phyloP scores from a whole-genome alignment of 2,797 vertebrate species.

The Phaenicophaeus curvirostris region DNA sequence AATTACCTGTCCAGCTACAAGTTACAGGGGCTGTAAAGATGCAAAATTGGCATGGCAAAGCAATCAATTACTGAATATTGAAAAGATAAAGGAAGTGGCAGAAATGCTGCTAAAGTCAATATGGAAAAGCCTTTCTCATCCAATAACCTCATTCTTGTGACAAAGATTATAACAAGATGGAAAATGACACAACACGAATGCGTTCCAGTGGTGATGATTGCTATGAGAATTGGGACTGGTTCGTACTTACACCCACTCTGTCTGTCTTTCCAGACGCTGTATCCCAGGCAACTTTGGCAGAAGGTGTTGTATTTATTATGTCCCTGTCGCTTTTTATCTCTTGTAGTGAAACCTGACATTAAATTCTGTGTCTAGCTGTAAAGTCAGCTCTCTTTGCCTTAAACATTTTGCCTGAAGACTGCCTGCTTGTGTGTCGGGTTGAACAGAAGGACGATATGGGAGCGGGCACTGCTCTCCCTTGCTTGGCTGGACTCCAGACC shows the following conservation, averaged over 20 bases:
- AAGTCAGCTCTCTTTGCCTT: too few relatives aligned
- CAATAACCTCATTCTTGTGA: not conserved
- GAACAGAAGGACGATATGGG: too few relatives aligned
- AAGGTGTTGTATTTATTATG: slow-evolving; percentile 40
- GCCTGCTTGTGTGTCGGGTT: too few relatives aligned
- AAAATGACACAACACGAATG: slow-evolving; percentile 47
- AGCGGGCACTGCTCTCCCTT: too few relatives aligned
- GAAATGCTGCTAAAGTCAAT: not conserved
- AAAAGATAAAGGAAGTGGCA: slow-evolving; percentile 25
- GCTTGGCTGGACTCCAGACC: too few relatives aligned
- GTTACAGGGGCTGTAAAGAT: slow-evolving; percentile 13
- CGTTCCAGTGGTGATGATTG: slow-evolving; percentile 34
- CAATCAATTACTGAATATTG: slow-evolving; percentile 24
- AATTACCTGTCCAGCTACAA: not conserved
- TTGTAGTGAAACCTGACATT: not conserved
- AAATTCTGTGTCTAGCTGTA: not conserved
- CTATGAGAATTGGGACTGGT: slow-evolving; percentile 52
- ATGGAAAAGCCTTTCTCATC: slow-evolving; percentile 11
- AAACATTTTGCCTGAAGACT: too few relatives aligned
- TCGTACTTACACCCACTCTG: not conserved
- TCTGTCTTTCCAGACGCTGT: slow-evolving; percentile 14
- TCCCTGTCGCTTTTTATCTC: slow-evolving; percentile 11
- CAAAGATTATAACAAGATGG: slow-evolving; percentile 35
- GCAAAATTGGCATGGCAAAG: slow-evolving; percentile 29
- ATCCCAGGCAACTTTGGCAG: slow-evolving; percentile 31